Evolutionary conservation across 2,113 vertebrate genomes (phyloP).

Genomic region (Pseudorhombus dupliciocellatus): DNA sequence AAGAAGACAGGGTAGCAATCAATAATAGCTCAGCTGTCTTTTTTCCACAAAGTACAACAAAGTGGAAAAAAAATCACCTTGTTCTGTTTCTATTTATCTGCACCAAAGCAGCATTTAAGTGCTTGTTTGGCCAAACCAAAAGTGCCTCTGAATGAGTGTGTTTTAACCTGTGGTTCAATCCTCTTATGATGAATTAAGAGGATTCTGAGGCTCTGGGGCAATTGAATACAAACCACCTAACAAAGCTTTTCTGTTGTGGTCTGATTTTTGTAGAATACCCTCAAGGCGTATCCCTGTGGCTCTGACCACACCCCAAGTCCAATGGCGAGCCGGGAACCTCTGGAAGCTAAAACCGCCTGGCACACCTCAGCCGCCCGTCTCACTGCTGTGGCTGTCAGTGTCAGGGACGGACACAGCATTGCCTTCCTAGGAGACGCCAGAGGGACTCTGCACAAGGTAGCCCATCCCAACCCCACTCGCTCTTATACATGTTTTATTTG

Average conservation of each 20-base stretch:
- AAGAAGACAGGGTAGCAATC: slow-evolving; percentile 15
- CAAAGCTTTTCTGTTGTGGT: slow-evolving; percentile 10
- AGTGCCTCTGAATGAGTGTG: slow-evolving; percentile 15
- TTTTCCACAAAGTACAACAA: slow-evolving; percentile 28
- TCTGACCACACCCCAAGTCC: slow-evolving; percentile 98
- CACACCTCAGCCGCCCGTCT: slow-evolving; percentile 83
- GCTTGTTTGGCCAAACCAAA: slow-evolving; percentile 39
- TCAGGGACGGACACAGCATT: slow-evolving; percentile 89
- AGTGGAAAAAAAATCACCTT: slow-evolving; percentile 12
- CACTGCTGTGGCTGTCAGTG: slow-evolving; percentile 90
- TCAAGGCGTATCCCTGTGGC: slow-evolving; percentile 94
- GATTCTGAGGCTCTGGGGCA: slow-evolving; percentile 45
- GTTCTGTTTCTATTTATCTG: slow-evolving; percentile 51
- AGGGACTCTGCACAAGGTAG: slow-evolving; percentile 92
- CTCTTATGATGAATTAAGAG: slow-evolving; percentile 53
- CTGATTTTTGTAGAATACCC: slow-evolving; percentile 84
- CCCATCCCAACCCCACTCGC: neutral
- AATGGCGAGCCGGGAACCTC: slow-evolving; percentile 88
- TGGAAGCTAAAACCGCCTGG: slow-evolving; percentile 83
- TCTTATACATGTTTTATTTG: neutral
- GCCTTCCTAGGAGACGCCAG: slow-evolving; percentile 93
- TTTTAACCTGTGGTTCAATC: slow-evolving; percentile 63
- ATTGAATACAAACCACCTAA: slow-evolving; percentile 4
- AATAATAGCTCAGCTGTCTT: slow-evolving; percentile 8
- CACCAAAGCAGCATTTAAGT: slow-evolving; percentile 39